These are phyloP conservation scores for Prosopocoilus inquinatus DNA, from an alignment of 2,888 invertebrate species.

Conservation along the genomic window DNA sequence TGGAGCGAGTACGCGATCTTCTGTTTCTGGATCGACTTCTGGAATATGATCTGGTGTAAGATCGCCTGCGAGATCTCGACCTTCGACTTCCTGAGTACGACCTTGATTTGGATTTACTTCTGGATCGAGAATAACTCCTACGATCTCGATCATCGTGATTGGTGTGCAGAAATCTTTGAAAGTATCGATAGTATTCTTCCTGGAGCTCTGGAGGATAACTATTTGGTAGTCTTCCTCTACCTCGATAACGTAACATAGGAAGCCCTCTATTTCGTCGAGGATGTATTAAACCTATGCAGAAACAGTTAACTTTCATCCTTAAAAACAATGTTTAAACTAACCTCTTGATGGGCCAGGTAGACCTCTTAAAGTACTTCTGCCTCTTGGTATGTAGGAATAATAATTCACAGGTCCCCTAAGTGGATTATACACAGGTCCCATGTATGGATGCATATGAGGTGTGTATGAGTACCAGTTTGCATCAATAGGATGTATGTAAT, in stretches of 20 bases:
- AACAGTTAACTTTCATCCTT: background rate
- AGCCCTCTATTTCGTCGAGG: too few species aligned
- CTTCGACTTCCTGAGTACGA: constrained; percentile 25
- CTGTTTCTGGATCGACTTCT: constrained; percentile 33
- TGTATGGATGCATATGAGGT: constrained; percentile 11
- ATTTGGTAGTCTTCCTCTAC: constrained; percentile 29
- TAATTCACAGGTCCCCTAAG: constrained; percentile 33
- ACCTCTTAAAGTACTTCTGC: constrained; percentile 37
- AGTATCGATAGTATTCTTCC: constrained; percentile 58
- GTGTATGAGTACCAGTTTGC: background rate
- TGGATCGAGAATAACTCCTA: constrained; percentile 46
- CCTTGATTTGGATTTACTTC: constrained; percentile 28
- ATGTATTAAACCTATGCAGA: background rate
- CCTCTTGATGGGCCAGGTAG: constrained; percentile 39
- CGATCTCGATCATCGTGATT: constrained; percentile 55
- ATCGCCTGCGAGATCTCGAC: constrained; percentile 23
- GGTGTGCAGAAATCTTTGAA: constrained; percentile 59
- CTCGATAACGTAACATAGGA: constrained; percentile 6
- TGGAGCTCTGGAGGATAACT: constrained; percentile 39
- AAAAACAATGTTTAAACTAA: constrained; percentile 15
- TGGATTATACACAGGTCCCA: constrained; percentile 12
- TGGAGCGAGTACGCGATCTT: constrained; percentile 25
- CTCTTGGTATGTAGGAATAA: constrained; percentile 33
- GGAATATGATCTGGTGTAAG: constrained; percentile 28
- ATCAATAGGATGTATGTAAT: background rate